These are phyloP conservation scores for Ailurus styani DNA, from an alignment of 2,113 vertebrate species.

Conservation along the genomic window DNA sequence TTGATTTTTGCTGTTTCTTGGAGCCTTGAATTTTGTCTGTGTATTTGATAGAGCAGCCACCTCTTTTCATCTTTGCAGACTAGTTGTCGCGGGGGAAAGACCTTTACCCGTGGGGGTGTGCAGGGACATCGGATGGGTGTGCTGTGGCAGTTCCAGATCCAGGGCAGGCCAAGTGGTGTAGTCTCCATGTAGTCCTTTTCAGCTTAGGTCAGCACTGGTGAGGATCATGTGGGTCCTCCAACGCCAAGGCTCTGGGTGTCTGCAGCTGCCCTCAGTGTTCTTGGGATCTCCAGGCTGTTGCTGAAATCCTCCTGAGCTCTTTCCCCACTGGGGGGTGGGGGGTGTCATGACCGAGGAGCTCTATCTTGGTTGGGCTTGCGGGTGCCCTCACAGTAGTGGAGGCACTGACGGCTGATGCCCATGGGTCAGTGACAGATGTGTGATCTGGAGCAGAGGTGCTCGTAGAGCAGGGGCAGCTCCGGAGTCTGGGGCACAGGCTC, in stretches of 20 bases:
- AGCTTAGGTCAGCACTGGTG: background rate
- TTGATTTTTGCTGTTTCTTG: background rate
- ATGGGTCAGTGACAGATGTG: background rate
- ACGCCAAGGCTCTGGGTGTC: background rate
- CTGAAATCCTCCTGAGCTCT: background rate
- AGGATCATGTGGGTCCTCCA: background rate
- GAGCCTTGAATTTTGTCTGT: background rate
- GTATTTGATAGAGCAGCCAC: background rate
- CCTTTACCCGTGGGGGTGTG: background rate
- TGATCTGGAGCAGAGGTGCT: background rate
- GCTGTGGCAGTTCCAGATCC: background rate
- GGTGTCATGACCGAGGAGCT: background rate
- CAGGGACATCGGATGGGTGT: background rate
- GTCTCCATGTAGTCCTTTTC: background rate
- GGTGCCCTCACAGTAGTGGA: background rate
- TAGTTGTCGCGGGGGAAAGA: background rate
- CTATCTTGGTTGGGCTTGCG: background rate
- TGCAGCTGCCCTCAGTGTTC: background rate
- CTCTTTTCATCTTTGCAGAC: background rate
- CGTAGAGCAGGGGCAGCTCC: background rate
- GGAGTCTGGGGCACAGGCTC: background rate
- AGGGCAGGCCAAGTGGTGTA: background rate
- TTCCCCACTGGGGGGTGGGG: background rate
- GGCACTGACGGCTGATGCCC: background rate
- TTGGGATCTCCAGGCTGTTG: background rate